Base-by-base conservation (phyloP, 1,140 invertebrate genomes). In the Steinernema khuongi region DNA sequence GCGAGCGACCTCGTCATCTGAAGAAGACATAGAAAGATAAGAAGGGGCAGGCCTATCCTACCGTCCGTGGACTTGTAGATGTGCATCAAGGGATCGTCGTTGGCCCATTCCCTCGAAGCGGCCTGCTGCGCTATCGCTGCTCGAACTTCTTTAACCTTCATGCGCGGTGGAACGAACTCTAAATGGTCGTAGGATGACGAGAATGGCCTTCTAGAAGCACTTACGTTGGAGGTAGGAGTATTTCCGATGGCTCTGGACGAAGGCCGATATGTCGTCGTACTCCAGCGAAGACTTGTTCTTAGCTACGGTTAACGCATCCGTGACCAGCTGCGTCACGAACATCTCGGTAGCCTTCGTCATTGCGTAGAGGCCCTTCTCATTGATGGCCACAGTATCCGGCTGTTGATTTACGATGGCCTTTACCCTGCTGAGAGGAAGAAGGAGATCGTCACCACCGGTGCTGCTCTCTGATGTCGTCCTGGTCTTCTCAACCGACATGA, bases 201-300 rank as follows among this genome's bases (percentile, higher is more conserved):
- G 7, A 7, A 7, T 72, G 4, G 28, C 28, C 29, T 4, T 22
- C 11, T 22, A 28, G 50, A 22, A 28, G 4, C 50, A 74, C 70
- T 43, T 14, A 75, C 74, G 72, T 19, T 75, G 74, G 1, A 75
- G 66, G 33, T 76, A 75, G 1, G 18, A 18, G 28, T 67, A 29
- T 29, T 75, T 44, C 22, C 75, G 43, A 44, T 36, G 7, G 1
- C 32, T 26, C 22, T 75, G 73, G 19, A 75, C 70, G 32, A 18
- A 76, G 1, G 19, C 19, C 4, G 74, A 73, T 31, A 75, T 32
- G 28, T 75, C 73, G 41, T 74, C 74, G 67, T 75, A 75, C 14
- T 75, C 74, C 1, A 75, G 33, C 14, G 67, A 28, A 2, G 18
- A 28, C 1, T 32, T 72, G 43, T 67, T 26, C 28, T 67, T 4